A percentile compares a stretch with the other conserved stretches of the same genome.
Evolutionary conservation across 1,140 invertebrate genomes (phyloP).

Genomic region (Drosophila pachea): DNA sequence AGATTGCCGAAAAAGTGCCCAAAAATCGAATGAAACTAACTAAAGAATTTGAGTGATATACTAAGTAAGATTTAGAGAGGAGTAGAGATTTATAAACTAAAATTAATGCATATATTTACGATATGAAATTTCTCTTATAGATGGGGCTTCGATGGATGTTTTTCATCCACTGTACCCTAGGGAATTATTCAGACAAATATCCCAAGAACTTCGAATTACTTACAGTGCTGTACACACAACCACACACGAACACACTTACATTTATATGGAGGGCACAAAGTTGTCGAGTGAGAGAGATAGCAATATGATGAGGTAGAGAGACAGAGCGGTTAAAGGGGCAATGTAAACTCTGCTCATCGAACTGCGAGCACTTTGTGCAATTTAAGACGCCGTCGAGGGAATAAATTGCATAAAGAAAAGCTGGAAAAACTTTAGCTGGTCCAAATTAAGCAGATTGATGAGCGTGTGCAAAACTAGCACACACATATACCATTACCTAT

Average conservation of each 20-base stretch:
- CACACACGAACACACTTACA: conserved; percentile 16
- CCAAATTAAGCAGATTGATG: conserved; percentile 40
- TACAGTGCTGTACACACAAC: conserved; percentile 12
- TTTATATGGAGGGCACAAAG: conserved; percentile 2
- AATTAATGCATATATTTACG: too few relatives aligned
- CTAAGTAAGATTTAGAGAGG: too few relatives aligned
- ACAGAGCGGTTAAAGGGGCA: conserved; percentile 25
- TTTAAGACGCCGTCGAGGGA: conserved; percentile 57
- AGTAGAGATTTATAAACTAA: too few relatives aligned
- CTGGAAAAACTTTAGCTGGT: conserved; percentile 48
- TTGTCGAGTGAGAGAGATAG: background rate
- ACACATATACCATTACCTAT: conserved; percentile 1
- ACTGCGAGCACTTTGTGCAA: conserved; percentile 63
- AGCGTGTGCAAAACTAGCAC: background rate
- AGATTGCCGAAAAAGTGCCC: background rate
- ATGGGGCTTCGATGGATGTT: background rate
- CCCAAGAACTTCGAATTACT: conserved; percentile 40
- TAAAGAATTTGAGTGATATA: too few relatives aligned
- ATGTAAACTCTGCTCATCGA: conserved; percentile 51
- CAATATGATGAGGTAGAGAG: conserved; percentile 17
- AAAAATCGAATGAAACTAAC: too few relatives aligned
- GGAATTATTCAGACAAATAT: conserved; percentile 35
- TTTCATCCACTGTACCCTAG: conserved; percentile 31
- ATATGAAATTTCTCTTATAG: too few relatives aligned
- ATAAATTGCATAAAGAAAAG: conserved; percentile 68